A percentile compares a stretch with the other conserved stretches of the same genome.
Conservation (phyloP, 2,888 invertebrate species). For the Melanostoma mellinum region DNA sequence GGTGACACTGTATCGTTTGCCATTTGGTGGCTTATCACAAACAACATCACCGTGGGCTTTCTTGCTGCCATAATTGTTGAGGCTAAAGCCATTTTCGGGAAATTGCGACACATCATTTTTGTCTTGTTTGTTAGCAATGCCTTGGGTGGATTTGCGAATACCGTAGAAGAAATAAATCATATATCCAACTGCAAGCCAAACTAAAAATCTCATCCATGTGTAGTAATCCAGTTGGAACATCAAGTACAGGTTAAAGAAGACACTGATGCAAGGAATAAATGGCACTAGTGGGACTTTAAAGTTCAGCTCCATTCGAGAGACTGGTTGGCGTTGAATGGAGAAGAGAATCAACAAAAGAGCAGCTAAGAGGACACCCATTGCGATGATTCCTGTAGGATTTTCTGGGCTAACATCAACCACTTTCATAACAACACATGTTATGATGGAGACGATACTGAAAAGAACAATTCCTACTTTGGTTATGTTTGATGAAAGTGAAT, state of each 20-base stretch:
- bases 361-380: slow-evolving; percentile 82
- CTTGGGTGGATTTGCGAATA: slow-evolving; percentile 88
- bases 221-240: slow-evolving; percentile 86
- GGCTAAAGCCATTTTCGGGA: slow-evolving; percentile 18
- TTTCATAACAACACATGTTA: slow-evolving; percentile 74
- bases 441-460: slow-evolving; percentile 17
- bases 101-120: background rate
- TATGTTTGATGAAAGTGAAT: slow-evolving; percentile 13
- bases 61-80: slow-evolving; percentile 19
- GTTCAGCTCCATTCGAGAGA: slow-evolving; percentile 84
- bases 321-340: slow-evolving; percentile 85
- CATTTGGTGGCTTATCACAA: slow-evolving; percentile 44
- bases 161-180: slow-evolving; percentile 86
- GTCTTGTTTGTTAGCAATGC: slow-evolving; percentile 72
- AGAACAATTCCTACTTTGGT: slow-evolving; percentile 8
- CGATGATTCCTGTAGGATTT: slow-evolving; percentile 74
- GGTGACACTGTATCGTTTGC: slow-evolving; percentile 46
- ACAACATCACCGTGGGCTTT: slow-evolving; percentile 44
- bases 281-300: slow-evolving; percentile 92
- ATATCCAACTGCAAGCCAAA: slow-evolving; percentile 91
- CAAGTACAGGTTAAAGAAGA: slow-evolving; percentile 91
- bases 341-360: slow-evolving; percentile 83
- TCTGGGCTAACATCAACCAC: slow-evolving; percentile 75
- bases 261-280: slow-evolving; percentile 90
- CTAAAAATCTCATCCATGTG: slow-evolving; percentile 92